Evolutionary conservation across 1,140 invertebrate genomes (phyloP), one percentile per base, ranked within the genome.

Genomic region (Ceratina australensis): DNA sequence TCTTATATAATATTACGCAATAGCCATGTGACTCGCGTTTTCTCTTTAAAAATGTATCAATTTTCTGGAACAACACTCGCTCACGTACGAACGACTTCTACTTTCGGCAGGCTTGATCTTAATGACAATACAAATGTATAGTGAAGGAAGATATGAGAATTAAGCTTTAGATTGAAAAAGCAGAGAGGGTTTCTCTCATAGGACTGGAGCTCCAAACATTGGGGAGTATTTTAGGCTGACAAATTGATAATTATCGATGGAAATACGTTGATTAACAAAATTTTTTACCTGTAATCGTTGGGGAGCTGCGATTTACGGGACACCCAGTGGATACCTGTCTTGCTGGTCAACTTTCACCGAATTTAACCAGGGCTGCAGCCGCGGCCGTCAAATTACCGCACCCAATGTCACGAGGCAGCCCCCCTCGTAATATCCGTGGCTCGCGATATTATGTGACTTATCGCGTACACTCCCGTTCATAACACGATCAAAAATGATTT

Each of bases 391-490:
- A 85, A 82, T 61, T 69, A 82, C 83, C 83, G 80, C 83, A 83
- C 83, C 83, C 84, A 86, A 85, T 86, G 84, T 86, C 84, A 85
- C 72, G 79, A 85, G 59, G 66, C 42, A 69, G 82, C 56, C n/a
- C 56, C n/a, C 50, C 78, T 84, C 74, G 82, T 85, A 85, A 85
- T 85, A n/a, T n/a, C n/a, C 76, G 80, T 72, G 83, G 65, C 73
- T 75, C 47, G 72, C 33, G 33, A 42, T 77, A 85, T 85, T 85
- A 85, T 83, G 80, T 82, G 33, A 33, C 54, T 28, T 42, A 42
- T 28, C 22, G 66, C 54, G 65, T n/a, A 42, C 33, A 42, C 33
- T 42, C 33, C 33, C 33, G 33, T 42, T 42, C 2, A 42, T 3
- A 42, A 42, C 10, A 42, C 33, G 33, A 42, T 42, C 5, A 7